A percentile compares a stretch with the other conserved stretches of the same genome.
phyloP scores from a whole-genome alignment of 2,113 vertebrate species.

The Syngnathoides biaculeatus region DNA sequence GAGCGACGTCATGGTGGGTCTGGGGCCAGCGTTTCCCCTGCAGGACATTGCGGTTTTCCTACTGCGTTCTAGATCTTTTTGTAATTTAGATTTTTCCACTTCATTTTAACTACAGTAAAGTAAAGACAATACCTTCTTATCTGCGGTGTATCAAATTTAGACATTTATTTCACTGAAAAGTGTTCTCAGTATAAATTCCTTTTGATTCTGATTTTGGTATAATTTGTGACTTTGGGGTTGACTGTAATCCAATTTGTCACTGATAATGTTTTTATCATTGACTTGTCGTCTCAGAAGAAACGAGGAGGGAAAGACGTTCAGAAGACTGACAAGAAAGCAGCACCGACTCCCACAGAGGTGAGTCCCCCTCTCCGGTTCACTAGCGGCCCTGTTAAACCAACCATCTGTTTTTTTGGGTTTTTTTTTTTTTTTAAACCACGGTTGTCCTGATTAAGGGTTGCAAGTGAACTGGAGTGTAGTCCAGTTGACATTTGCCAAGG shows the following conservation, averaged over 20 bases:
- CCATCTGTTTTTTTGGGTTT: neutral
- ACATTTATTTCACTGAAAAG: too few species aligned
- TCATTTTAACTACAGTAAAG: too few species aligned
- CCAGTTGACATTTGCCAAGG: too few species aligned
- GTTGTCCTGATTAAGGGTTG: neutral
- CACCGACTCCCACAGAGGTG: constrained; percentile 88
- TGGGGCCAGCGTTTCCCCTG: neutral
- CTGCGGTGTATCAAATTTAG: too few species aligned
- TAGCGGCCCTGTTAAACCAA: neutral
- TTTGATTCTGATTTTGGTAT: too few species aligned
- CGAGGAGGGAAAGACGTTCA: constrained; percentile 91
- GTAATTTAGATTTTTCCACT: too few species aligned
- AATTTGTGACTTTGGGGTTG: neutral
- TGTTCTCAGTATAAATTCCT: too few species aligned
- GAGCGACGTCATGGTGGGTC: neutral
- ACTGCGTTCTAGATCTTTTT: too few species aligned
- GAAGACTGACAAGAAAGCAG: constrained; percentile 86
- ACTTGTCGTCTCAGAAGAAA: constrained; percentile 81
- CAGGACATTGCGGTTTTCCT: neutral
- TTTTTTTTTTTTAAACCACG: too few species aligned
- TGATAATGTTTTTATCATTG: neutral
- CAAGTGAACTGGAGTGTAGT: too few species aligned
- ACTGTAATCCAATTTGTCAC: neutral
- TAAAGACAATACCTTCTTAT: too few species aligned
- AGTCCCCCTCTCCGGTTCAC: constrained; percentile 8